Conservation (phyloP, 2,113 vertebrate species). For the Tyto alba region DNA sequence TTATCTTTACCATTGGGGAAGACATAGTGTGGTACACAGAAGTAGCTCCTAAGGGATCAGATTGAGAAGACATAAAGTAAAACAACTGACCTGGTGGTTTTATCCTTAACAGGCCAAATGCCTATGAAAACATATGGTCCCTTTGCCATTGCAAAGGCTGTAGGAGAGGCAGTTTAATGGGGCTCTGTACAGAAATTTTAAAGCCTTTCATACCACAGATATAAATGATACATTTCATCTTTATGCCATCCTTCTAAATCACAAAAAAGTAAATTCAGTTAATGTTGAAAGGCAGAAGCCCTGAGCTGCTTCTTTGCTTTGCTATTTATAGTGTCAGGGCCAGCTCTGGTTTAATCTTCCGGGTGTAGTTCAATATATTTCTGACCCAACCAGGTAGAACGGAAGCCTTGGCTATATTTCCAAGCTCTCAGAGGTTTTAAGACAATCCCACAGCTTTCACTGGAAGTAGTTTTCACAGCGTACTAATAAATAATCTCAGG, state of each 20-base stretch:
- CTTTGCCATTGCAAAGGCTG: background rate
- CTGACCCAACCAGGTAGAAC: slow-evolving; percentile 41
- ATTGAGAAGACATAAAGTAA: background rate
- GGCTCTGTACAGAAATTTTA: background rate
- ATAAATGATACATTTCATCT: slow-evolving; percentile 46
- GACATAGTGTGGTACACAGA: background rate
- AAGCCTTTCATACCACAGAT: background rate
- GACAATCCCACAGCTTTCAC: background rate
- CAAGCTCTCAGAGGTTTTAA: background rate
- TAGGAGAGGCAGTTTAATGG: slow-evolving; percentile 10
- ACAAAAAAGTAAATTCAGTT: slow-evolving; percentile 4
- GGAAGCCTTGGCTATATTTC: background rate
- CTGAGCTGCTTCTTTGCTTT: background rate
- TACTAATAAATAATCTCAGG: background rate
- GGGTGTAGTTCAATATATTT: slow-evolving; percentile 32
- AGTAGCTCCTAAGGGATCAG: background rate
- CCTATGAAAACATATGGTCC: background rate
- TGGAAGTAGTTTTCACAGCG: background rate
- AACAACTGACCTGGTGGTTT: background rate
- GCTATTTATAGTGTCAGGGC: background rate
- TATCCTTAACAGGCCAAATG: background rate
- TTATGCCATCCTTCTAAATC: slow-evolving; percentile 28
- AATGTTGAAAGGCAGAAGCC: slow-evolving; percentile 9
- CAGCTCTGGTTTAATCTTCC: slow-evolving; percentile 29
- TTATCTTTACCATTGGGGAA: background rate